These are phyloP conservation scores for Thalassoma bifasciatum DNA, from an alignment of 2,113 vertebrate species.

Conservation along the genomic window DNA sequence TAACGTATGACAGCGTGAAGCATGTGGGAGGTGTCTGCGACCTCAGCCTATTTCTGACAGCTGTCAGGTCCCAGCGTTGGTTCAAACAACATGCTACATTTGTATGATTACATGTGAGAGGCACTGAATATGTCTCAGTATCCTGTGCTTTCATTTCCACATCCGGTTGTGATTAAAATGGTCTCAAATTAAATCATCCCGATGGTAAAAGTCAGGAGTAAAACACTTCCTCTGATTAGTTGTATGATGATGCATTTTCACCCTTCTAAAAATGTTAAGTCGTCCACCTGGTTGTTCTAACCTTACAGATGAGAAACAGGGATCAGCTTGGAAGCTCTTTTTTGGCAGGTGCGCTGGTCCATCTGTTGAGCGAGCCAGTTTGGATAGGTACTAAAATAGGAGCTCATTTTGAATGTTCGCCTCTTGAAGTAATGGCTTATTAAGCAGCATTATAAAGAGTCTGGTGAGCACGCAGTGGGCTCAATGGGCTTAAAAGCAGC, in stretches of 20 bases:
- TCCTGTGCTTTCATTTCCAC: not conserved
- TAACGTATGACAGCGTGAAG: constrained; percentile 31
- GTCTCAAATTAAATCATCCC: not conserved
- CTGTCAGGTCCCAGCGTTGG: constrained; percentile 28
- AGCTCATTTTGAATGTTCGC: constrained; percentile 19
- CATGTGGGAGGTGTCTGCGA: constrained; percentile 61
- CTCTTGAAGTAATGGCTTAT: constrained; percentile 38
- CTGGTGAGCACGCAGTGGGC: constrained; percentile 5
- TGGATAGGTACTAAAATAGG: constrained; percentile 47
- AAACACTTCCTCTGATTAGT: not conserved
- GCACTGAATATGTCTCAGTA: not conserved
- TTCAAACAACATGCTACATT: constrained; percentile 27
- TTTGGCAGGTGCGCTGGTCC: constrained; percentile 59
- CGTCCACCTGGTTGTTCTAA: constrained; percentile 46
- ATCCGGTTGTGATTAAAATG: no score
- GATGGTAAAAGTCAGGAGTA: not conserved
- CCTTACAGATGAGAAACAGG: constrained; percentile 13
- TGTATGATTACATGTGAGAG: constrained; percentile 32
- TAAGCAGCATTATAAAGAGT: constrained; percentile 13
- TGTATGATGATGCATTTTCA: not conserved
- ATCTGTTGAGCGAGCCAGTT: constrained; percentile 61
- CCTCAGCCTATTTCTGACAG: constrained; percentile 63
- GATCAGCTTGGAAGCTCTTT: constrained; percentile 35
- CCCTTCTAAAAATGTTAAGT: constrained; percentile 29
- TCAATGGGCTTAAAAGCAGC: constrained; percentile 34